phyloP scores from a whole-genome alignment of 2,113 vertebrate species.

The Mugil cephalus region DNA sequence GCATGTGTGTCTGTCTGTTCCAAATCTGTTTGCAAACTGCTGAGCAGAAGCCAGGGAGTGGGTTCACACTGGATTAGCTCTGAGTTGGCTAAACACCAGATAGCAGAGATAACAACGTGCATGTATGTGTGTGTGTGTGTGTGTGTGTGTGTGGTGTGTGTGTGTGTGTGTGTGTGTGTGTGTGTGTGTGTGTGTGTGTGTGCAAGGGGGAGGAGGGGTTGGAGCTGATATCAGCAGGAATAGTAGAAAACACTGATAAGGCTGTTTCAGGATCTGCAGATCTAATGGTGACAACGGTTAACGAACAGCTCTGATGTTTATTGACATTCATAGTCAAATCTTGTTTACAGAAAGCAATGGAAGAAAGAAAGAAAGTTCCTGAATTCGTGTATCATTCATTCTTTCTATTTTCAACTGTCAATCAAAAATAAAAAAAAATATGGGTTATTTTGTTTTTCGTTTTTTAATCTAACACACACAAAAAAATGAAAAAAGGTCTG shows the following conservation, averaged over 20 bases:
- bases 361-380: neutral
- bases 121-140: conserved; percentile 33
- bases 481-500: too few species aligned
- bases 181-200: conserved; percentile 20
- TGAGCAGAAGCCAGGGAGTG: conserved; percentile 74
- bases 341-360: conserved; percentile 65
- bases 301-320: conserved; percentile 44
- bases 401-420: too few species aligned
- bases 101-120: conserved; percentile 72
- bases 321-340: conserved; percentile 40
- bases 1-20: conserved; percentile 39
- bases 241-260: conserved; percentile 74
- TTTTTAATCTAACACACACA: too few species aligned
- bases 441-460: too few species aligned
- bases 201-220: neutral
- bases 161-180: conserved; percentile 18
- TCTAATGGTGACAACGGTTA: conserved; percentile 61
- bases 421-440: too few species aligned
- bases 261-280: conserved; percentile 60
- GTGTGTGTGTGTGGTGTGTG: conserved; percentile 27
- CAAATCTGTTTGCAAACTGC: conserved; percentile 80
- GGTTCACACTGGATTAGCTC: conserved; percentile 80
- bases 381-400: too few species aligned
- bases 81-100: conserved; percentile 81
- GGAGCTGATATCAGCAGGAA: conserved; percentile 77